Conservation (phyloP, 2,888 invertebrate genomes). For the Apocheima hispidaria region DNA sequence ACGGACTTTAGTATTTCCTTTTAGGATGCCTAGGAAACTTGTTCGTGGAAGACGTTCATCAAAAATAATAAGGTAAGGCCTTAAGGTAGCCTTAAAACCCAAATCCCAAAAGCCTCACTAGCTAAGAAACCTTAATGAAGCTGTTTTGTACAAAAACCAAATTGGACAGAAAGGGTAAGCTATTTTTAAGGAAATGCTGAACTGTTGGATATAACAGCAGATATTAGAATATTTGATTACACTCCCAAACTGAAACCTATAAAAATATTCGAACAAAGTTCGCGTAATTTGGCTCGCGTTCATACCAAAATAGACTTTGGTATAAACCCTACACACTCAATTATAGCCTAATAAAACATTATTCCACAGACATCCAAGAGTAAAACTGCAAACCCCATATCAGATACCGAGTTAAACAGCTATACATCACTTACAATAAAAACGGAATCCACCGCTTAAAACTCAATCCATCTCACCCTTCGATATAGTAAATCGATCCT, state of each 20-base stretch:
- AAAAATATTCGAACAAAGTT: background rate
- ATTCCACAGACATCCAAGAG: background rate
- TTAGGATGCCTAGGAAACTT: conserved; percentile 4
- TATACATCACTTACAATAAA: conserved; percentile 35
- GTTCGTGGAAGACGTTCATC: background rate
- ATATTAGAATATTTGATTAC: background rate
- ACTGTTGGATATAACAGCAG: background rate
- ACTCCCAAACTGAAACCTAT: background rate
- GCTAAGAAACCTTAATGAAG: background rate
- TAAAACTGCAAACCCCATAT: conserved; percentile 5
- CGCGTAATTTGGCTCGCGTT: background rate
- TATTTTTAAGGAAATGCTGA: background rate
- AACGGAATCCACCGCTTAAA: conserved; percentile 47
- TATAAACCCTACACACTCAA: conserved; percentile 3
- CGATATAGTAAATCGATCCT: conserved; percentile 58
- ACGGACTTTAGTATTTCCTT: conserved; percentile 11
- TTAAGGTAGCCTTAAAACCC: too few relatives aligned
- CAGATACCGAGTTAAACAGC: conserved; percentile 28
- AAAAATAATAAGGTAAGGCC: background rate
- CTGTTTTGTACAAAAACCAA: background rate
- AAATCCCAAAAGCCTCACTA: too few relatives aligned
- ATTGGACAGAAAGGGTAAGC: background rate
- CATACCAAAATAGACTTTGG: background rate
- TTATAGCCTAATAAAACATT: conserved; percentile 14
- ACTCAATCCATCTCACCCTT: conserved; percentile 59